phyloP scores from a whole-genome alignment of 2,113 vertebrate genomes.

The Chloropsis cyanopogon region DNA sequence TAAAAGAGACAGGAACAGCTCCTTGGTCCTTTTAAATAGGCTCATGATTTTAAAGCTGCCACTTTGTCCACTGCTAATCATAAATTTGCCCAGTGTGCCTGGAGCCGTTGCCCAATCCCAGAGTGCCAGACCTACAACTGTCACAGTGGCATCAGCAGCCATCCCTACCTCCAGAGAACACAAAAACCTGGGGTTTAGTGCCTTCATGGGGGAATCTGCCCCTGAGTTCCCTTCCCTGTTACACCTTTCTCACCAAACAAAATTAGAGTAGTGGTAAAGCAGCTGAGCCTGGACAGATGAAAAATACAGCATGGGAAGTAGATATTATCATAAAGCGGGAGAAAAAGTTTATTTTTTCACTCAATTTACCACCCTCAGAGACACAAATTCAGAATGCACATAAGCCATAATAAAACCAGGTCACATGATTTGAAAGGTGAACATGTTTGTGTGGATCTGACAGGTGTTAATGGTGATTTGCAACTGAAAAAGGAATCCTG shows the following conservation, averaged over 20 bases:
- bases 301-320: neutral
- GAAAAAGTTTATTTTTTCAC: neutral
- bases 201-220: neutral
- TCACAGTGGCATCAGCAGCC: neutral
- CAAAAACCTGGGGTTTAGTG: neutral
- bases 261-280: neutral
- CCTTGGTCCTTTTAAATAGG: neutral
- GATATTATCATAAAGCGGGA: neutral
- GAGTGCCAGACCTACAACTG: neutral
- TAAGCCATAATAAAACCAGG: neutral
- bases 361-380: neutral
- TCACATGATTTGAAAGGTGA: neutral
- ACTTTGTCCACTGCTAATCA: neutral
- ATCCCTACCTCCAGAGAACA: neutral
- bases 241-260: neutral
- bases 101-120: neutral
- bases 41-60: neutral
- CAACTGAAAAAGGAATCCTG: neutral
- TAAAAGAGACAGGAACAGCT: neutral
- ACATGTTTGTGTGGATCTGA: neutral
- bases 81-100: neutral
- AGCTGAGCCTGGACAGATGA: neutral
- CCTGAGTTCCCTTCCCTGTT: neutral
- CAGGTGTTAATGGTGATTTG: conserved; percentile 6
- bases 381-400: neutral